Conservation (phyloP, 2,888 invertebrate species). For the Erebia ligea region DNA sequence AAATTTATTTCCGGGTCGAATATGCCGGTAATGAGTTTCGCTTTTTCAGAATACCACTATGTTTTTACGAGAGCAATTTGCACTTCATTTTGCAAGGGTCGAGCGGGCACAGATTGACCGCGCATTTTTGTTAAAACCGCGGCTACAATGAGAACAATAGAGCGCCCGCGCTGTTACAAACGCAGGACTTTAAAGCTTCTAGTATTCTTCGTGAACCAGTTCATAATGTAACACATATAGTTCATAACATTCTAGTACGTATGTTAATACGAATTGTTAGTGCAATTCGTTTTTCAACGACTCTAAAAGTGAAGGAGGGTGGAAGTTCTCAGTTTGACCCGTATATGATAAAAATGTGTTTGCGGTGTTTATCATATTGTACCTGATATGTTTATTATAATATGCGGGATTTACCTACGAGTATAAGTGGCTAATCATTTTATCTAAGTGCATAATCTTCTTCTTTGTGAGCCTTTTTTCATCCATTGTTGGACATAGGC, state of each 20-base stretch:
- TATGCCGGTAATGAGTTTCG: constrained; percentile 28
- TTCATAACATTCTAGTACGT: background rate
- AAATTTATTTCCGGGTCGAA: constrained; percentile 22
- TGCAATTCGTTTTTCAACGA: background rate
- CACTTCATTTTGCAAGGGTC: constrained; percentile 47
- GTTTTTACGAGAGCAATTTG: constrained; percentile 30
- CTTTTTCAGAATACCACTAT: constrained; percentile 38
- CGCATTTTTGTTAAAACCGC: constrained; percentile 53
- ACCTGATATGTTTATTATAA: no score
- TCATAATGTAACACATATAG: no score
- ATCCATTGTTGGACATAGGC: no score
- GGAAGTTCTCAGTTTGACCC: no score
- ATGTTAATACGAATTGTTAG: background rate
- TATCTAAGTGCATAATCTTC: no score
- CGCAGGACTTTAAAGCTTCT: constrained; percentile 9
- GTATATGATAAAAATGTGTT: no score
- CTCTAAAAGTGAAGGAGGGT: no score
- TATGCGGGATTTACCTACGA: no score
- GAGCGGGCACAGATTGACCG: constrained; percentile 51
- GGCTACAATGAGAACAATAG: constrained; percentile 53
- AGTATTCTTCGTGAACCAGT: constrained; percentile 6
- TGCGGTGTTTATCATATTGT: no score
- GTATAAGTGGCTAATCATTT: no score
- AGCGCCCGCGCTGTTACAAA: constrained; percentile 44
- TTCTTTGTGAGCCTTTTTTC: no score